These are phyloP conservation scores for Geococcyx californianus DNA, from an alignment of 2,113 vertebrate genomes.

Conservation along the genomic window DNA sequence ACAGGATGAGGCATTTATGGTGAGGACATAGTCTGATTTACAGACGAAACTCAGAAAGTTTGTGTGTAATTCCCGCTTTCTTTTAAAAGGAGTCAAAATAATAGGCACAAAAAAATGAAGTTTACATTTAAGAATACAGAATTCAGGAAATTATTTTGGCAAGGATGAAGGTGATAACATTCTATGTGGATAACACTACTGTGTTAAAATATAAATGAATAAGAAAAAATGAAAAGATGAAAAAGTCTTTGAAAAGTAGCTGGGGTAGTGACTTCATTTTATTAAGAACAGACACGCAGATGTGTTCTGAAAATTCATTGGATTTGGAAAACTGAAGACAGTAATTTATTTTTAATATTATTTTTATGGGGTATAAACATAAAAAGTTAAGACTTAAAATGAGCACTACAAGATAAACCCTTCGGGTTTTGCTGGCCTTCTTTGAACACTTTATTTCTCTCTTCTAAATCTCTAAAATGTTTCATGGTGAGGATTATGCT, in stretches of 20 bases:
- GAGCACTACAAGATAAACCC: neutral
- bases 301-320: constrained; percentile 11
- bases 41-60: constrained; percentile 8
- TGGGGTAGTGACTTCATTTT: constrained; percentile 12
- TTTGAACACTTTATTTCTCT: constrained; percentile 46
- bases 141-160: neutral
- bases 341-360: neutral
- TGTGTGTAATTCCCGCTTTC: neutral
- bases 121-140: neutral
- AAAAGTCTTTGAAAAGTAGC: constrained; percentile 6
- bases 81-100: neutral
- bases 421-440: neutral
- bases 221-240: constrained; percentile 20
- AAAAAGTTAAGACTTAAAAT: neutral
- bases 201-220: constrained; percentile 37
- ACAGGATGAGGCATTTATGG: neutral
- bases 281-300: constrained; percentile 23
- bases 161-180: constrained; percentile 8
- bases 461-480: neutral
- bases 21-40: neutral
- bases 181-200: neutral
- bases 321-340: neutral
- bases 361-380: neutral
- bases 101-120: neutral
- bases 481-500: constrained; percentile 54